Percentiles rank a stretch among this genome's conserved stretches.
These are phyloP conservation scores for Nicator chloris DNA, from an alignment of 2,113 vertebrate species.

Conservation along the genomic window DNA sequence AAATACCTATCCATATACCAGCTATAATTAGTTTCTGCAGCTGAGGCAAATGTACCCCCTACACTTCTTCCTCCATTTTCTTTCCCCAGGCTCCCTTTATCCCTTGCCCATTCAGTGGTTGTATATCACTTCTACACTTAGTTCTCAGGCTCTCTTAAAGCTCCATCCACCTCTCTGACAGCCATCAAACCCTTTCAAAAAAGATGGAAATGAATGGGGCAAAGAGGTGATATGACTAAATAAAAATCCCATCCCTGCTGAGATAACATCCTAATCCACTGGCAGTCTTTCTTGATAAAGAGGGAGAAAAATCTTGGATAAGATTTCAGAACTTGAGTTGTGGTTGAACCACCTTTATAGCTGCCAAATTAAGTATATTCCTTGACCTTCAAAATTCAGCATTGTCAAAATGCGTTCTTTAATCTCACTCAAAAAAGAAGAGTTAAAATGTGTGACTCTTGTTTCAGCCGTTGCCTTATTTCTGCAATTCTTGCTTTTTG, in stretches of 20 bases:
- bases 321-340: neutral
- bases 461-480: neutral
- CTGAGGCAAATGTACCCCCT: neutral
- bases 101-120: neutral
- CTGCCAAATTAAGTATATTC: neutral
- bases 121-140: neutral
- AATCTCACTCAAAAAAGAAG: neutral
- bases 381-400: neutral
- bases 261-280: neutral
- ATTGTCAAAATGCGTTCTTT: neutral
- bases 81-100: neutral
- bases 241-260: neutral
- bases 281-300: neutral
- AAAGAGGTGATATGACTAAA: neutral
- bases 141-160: neutral
- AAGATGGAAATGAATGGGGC: neutral
- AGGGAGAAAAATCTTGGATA: neutral
- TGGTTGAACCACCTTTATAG: neutral
- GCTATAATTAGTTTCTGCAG: neutral
- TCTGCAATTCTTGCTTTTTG: neutral
- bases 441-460: neutral
- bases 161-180: neutral
- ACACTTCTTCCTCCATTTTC: neutral
- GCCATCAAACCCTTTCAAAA: neutral
- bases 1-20: neutral